These are phyloP conservation scores for Prunella strophiata DNA, from an alignment of 2,797 vertebrate species.

Conservation along the genomic window DNA sequence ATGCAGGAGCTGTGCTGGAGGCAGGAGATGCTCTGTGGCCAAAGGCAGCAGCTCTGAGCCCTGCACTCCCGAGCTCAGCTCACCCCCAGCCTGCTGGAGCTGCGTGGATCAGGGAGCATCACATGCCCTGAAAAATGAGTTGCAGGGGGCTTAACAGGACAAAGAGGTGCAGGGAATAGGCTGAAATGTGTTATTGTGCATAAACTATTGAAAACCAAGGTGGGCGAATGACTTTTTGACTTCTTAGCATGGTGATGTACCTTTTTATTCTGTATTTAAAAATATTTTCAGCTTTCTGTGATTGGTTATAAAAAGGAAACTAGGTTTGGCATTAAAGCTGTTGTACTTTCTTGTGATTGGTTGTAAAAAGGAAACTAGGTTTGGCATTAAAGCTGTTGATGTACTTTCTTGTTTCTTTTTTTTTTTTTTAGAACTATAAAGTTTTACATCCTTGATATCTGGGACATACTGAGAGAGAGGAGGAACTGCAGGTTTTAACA, in stretches of 20 bases:
- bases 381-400: background rate
- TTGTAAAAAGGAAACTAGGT: background rate
- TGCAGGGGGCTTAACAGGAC: background rate
- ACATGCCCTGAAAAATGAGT: background rate
- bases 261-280: background rate
- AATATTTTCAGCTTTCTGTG: background rate
- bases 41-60: background rate
- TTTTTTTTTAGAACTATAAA: background rate
- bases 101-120: background rate
- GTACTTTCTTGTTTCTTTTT: background rate
- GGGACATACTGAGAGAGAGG: background rate
- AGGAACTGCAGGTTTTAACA: background rate
- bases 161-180: background rate
- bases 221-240: background rate
- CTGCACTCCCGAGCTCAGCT: background rate
- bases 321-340: background rate
- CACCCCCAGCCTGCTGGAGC: background rate
- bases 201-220: background rate
- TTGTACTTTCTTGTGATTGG: background rate
- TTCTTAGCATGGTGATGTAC: background rate
- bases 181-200: background rate
- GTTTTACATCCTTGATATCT: background rate
- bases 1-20: background rate
- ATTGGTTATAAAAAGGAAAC: background rate
- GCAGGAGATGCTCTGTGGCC: background rate